A percentile compares a stretch with the other conserved stretches of the same genome.
These are phyloP conservation scores for Blastobasis adustella DNA, from an alignment of 2,888 invertebrate species.

Conservation along the genomic window DNA sequence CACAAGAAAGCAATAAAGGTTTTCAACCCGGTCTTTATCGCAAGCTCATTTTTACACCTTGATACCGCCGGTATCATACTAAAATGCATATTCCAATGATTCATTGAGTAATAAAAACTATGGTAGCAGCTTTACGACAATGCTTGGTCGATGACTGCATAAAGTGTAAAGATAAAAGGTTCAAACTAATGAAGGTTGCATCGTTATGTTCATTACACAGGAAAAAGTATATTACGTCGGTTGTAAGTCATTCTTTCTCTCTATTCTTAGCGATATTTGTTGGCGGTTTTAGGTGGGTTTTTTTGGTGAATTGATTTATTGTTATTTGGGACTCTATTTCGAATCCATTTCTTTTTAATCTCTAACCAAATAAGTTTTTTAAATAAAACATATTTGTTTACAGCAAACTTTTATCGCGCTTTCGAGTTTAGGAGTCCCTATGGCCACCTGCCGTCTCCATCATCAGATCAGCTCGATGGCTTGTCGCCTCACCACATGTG, in stretches of 20 bases:
- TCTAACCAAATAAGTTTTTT: too few relatives aligned
- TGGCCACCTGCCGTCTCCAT: too few relatives aligned
- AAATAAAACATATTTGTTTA: too few relatives aligned
- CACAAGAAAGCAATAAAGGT: too few relatives aligned
- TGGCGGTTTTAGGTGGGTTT: not conserved
- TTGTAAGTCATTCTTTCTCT: slow-evolving; percentile 11
- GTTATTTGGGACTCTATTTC: not conserved
- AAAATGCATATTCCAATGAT: slow-evolving; percentile 5
- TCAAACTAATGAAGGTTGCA: slow-evolving; percentile 13
- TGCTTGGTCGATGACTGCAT: slow-evolving; percentile 17
- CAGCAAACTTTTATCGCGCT: too few relatives aligned
- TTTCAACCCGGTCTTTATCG: too few relatives aligned
- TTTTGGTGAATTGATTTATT: not conserved
- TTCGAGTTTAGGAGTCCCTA: too few relatives aligned
- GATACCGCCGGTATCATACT: not conserved
- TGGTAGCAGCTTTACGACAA: slow-evolving; percentile 12
- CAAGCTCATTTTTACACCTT: not conserved
- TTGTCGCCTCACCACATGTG: too few relatives aligned
- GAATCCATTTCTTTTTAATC: too few relatives aligned
- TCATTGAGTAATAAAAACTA: slow-evolving; percentile 7
- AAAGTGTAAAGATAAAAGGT: slow-evolving; percentile 17
- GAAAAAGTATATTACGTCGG: slow-evolving; percentile 6
- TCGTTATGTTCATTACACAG: slow-evolving; percentile 14
- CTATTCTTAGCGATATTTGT: too few relatives aligned
- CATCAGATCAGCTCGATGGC: too few relatives aligned